These are phyloP conservation scores for Neoniphon sammara DNA, from an alignment of 2,797 vertebrate species.

Conservation along the genomic window DNA sequence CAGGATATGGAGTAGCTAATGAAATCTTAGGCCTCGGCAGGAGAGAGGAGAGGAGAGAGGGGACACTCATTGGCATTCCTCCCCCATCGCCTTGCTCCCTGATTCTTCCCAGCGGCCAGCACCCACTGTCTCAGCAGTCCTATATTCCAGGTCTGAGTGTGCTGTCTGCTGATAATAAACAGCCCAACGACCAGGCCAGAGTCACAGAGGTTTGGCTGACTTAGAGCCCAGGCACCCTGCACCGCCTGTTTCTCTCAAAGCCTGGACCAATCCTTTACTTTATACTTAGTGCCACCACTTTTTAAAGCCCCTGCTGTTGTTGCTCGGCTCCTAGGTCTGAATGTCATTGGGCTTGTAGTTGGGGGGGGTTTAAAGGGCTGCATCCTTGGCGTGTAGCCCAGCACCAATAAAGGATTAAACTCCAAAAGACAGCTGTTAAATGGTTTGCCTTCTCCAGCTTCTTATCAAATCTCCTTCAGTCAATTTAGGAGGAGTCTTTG, in stretches of 20 bases:
- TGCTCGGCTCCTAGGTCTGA: slow-evolving; percentile 54
- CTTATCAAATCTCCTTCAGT: slow-evolving; percentile 65
- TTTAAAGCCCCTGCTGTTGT: slow-evolving; percentile 56
- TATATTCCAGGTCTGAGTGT: slow-evolving; percentile 62
- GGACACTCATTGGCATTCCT: slow-evolving; percentile 80
- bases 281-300: slow-evolving; percentile 47
- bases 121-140: slow-evolving; percentile 63
- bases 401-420: slow-evolving; percentile 64
- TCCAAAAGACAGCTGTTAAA: slow-evolving; percentile 72
- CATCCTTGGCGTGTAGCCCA: slow-evolving; percentile 57
- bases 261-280: slow-evolving; percentile 57
- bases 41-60: slow-evolving; percentile 27
- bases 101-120: slow-evolving; percentile 66
- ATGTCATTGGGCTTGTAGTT: slow-evolving; percentile 41
- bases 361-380: slow-evolving; percentile 11
- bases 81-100: slow-evolving; percentile 59
- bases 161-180: slow-evolving; percentile 80
- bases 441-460: slow-evolving; percentile 56
- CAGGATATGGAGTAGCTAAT: slow-evolving; percentile 50
- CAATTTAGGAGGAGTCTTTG: slow-evolving; percentile 53
- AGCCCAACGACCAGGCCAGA: slow-evolving; percentile 45
- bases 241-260: slow-evolving; percentile 46
- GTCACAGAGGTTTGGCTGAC: slow-evolving; percentile 57
- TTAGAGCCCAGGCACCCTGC: slow-evolving; percentile 30
- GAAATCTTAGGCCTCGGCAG: slow-evolving; percentile 53